phyloP scores from a whole-genome alignment of 30 jellyfish, hydroid and myxozoan genomes.

The Aurelia aurita region DNA sequence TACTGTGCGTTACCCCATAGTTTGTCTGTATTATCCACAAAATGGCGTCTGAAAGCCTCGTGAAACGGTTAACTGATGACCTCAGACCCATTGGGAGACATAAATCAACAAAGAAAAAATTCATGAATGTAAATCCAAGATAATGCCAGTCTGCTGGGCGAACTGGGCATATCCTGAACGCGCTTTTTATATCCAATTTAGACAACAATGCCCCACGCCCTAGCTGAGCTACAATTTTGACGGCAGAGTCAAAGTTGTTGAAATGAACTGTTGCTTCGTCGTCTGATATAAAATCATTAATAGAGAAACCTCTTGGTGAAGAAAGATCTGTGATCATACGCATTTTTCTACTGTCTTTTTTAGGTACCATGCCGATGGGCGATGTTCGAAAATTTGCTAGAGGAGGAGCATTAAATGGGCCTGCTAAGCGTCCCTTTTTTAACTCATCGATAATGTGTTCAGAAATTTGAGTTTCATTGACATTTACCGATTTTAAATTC shows the following conservation, averaged over 20 bases:
- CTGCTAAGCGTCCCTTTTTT: slow-evolving; percentile 61
- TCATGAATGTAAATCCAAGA: slow-evolving; percentile 64
- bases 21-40: not conserved
- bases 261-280: too few species aligned
- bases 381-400: slow-evolving; percentile 35
- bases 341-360: slow-evolving; percentile 55
- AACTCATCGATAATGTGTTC: slow-evolving; percentile 44
- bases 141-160: slow-evolving; percentile 30
- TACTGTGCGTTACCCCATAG: not conserved
- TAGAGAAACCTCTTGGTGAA: too few species aligned
- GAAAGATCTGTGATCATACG: slow-evolving; percentile 66
- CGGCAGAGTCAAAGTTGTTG: too few species aligned
- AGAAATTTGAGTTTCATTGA: slow-evolving; percentile 5
- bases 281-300: too few species aligned
- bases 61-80: slow-evolving; percentile 55
- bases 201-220: too few species aligned
- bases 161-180: slow-evolving; percentile 27
- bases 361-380: slow-evolving; percentile 79
- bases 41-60: not conserved
- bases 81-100: slow-evolving; percentile 78
- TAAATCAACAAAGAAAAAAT: slow-evolving; percentile 58
- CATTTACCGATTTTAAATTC: slow-evolving; percentile 56
- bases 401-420: slow-evolving; percentile 73
- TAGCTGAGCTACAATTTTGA: too few species aligned
- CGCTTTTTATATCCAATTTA: not conserved